These are phyloP conservation scores for Myotis pilosus DNA, from an alignment of 2,797 vertebrate species.

Conservation along the genomic window DNA sequence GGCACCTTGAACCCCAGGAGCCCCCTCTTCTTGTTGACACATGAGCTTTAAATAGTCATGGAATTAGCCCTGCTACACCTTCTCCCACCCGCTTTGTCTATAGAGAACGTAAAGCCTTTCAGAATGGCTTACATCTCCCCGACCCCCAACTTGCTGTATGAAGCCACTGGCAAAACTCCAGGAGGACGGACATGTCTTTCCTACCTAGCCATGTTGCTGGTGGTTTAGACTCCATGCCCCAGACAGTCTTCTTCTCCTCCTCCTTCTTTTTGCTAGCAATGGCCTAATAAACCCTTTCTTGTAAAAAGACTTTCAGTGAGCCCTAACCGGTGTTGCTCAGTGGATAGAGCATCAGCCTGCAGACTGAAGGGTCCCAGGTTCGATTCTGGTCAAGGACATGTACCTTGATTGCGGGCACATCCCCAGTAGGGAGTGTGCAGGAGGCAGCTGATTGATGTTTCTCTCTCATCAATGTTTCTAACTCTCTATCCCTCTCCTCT, in stretches of 20 bases:
- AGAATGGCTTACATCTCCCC: background rate
- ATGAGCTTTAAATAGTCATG: background rate
- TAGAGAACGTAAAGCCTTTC: background rate
- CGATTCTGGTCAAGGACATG: too few species aligned
- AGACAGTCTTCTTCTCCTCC: too few species aligned
- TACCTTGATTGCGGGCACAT: too few species aligned
- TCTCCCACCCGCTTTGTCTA: background rate
- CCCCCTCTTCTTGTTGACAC: background rate
- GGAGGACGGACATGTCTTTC: background rate
- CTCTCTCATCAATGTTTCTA: too few species aligned
- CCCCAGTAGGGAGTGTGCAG: too few species aligned
- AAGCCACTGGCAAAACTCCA: background rate
- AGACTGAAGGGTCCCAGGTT: too few species aligned
- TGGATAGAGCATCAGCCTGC: too few species aligned
- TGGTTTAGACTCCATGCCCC: background rate
- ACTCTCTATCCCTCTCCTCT: too few species aligned
- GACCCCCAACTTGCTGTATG: background rate
- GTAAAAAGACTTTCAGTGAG: background rate
- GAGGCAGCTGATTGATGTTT: too few species aligned
- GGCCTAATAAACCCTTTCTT: background rate
- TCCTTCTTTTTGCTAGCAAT: too few species aligned
- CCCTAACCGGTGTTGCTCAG: too few species aligned
- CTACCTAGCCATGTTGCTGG: background rate
- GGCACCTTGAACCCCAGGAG: background rate
- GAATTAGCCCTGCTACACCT: background rate